A percentile compares a stretch with the other conserved stretches of the same genome.
Conservation (phyloP, 2,113 vertebrate species). For the Laticauda laticaudata region DNA sequence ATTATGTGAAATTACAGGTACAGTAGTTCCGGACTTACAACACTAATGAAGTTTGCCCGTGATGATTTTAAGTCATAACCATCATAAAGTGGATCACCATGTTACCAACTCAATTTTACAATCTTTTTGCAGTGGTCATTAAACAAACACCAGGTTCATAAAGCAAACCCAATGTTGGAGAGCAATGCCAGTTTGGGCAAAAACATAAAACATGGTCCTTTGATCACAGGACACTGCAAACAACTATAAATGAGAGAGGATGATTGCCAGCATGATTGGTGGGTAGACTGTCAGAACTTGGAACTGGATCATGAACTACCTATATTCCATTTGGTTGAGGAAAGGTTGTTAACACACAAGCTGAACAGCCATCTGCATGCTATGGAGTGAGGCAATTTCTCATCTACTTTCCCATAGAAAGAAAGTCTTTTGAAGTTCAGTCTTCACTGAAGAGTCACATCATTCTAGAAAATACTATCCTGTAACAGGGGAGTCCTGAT, state of each 20-base stretch:
- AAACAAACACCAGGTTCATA: background rate
- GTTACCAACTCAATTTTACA: background rate
- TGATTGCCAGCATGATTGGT: too few species aligned
- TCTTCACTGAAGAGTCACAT: background rate
- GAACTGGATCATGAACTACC: too few species aligned
- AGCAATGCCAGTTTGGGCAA: background rate
- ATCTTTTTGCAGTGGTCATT: background rate
- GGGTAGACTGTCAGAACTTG: too few species aligned
- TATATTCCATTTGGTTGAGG: background rate
- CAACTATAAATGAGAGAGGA: too few species aligned
- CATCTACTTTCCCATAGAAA: background rate
- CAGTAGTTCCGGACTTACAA: background rate
- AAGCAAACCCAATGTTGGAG: background rate
- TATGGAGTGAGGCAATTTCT: background rate
- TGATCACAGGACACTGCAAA: background rate
- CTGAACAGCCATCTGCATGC: background rate
- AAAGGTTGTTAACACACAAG: too few species aligned
- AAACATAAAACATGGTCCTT: background rate
- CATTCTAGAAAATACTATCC: background rate
- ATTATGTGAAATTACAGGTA: background rate
- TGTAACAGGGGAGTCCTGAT: background rate
- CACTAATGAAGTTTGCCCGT: background rate
- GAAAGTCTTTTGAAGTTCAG: background rate
- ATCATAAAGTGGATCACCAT: background rate
- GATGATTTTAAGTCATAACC: background rate